Evolutionary conservation across 1,140 invertebrate species (phyloP).

Genomic region (Thaumatotibia leucotreta): DNA sequence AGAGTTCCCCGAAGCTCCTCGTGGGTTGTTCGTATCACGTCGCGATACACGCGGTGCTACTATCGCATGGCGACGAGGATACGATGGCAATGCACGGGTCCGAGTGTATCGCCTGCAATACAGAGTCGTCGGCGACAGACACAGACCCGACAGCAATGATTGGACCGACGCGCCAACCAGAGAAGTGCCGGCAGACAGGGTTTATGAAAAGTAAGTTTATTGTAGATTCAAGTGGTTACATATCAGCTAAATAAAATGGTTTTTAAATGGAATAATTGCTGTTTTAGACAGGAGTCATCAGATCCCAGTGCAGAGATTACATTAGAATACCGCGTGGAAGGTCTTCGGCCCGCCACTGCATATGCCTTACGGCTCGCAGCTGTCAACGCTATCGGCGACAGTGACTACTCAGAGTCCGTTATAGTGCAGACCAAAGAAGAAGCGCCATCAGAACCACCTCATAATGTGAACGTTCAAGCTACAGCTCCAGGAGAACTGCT

Average conservation of each 20-base stretch:
- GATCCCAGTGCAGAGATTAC: slow-evolving; percentile 46
- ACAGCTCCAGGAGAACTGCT: slow-evolving; percentile 86
- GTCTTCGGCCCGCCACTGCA: slow-evolving; percentile 84
- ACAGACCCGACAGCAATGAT: slow-evolving; percentile 50
- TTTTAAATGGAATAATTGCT: too few species aligned
- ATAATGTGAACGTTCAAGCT: slow-evolving; percentile 86
- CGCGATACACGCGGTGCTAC: slow-evolving; percentile 81
- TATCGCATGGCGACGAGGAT: slow-evolving; percentile 85
- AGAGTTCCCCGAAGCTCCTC: slow-evolving; percentile 86
- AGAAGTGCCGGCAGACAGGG: slow-evolving; percentile 46
- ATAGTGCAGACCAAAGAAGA: slow-evolving; percentile 90
- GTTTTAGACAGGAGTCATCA: slow-evolving; percentile 47
- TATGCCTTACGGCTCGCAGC: slow-evolving; percentile 89
- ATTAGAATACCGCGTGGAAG: slow-evolving; percentile 72
- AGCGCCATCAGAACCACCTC: slow-evolving; percentile 89
- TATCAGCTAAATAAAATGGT: too few species aligned
- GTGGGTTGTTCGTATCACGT: slow-evolving; percentile 77
- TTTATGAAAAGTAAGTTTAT: slow-evolving; percentile 41
- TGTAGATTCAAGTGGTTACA: background rate
- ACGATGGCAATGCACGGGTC: slow-evolving; percentile 88
- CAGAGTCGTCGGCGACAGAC: slow-evolving; percentile 74
- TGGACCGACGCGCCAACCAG: slow-evolving; percentile 72
- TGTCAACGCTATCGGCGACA: slow-evolving; percentile 88
- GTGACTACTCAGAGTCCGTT: slow-evolving; percentile 84
- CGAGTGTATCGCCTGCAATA: slow-evolving; percentile 85